Evolutionary conservation across 2,797 vertebrate species (phyloP).

Genomic region (Gambusia yucatana): DNA sequence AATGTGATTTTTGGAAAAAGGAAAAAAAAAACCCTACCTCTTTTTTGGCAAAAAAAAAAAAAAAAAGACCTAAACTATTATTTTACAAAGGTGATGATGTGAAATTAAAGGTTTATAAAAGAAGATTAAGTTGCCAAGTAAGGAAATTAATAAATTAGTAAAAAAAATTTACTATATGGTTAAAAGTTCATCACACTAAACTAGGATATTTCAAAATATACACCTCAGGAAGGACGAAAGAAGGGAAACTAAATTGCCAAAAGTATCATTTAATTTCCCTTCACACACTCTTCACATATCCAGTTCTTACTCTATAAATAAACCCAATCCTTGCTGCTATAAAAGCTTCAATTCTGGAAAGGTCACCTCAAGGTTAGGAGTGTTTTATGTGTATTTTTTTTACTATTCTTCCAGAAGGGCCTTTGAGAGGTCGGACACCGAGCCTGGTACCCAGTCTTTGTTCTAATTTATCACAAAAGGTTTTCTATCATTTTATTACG

Average conservation of each 20-base stretch:
- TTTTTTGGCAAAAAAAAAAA: background rate
- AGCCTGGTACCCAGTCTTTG: background rate
- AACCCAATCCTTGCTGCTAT: background rate
- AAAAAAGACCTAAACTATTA: no score
- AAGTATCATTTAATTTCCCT: background rate
- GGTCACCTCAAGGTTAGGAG: background rate
- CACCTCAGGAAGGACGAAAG: background rate
- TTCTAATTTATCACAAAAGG: background rate
- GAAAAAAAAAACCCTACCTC: no score
- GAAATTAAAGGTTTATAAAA: background rate
- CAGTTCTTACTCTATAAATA: background rate
- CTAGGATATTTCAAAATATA: background rate
- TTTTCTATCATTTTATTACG: background rate
- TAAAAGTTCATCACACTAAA: background rate
- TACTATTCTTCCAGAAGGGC: background rate
- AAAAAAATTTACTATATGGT: background rate
- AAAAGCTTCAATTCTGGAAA: background rate
- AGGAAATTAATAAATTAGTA: background rate
- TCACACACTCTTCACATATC: background rate
- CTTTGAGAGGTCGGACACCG: background rate
- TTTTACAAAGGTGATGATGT: background rate
- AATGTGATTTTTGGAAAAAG: no score
- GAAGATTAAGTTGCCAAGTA: background rate
- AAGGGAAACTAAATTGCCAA: background rate
- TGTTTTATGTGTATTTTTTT: background rate